A percentile compares a stretch with the other conserved stretches of the same genome.
Conservation (phyloP, 2,888 invertebrate genomes). For the Zaprionus obscuricornis region DNA sequence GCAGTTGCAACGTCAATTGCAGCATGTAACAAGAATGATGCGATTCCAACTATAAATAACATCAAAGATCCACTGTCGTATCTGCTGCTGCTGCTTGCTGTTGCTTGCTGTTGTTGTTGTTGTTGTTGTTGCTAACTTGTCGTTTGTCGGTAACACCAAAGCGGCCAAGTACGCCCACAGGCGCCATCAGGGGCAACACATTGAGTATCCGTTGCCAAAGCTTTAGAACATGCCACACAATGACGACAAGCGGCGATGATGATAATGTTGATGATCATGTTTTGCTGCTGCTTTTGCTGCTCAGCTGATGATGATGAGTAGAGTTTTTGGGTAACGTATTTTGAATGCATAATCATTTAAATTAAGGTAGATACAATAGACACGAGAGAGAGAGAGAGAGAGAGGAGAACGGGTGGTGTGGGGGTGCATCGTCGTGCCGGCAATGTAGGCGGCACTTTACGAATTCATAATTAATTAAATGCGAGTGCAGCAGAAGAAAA, state of each 20-base stretch:
- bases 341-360: conserved; percentile 60
- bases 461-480: conserved; percentile 50
- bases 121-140: conserved; percentile 32
- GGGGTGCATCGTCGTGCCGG: too few relatives aligned
- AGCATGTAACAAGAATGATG: conserved; percentile 21
- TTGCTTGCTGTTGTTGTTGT: conserved; percentile 1
- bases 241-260: conserved; percentile 24
- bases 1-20: conserved; percentile 35
- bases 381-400: background rate
- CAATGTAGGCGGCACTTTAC: conserved; percentile 28
- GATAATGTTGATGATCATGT: conserved; percentile 11
- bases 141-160: conserved; percentile 37
- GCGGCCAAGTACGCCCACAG: conserved; percentile 42
- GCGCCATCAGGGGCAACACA: conserved; percentile 16
- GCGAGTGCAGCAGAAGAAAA: conserved; percentile 39
- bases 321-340: conserved; percentile 68
- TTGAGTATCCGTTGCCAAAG: conserved; percentile 9
- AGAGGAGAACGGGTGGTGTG: conserved; percentile 8
- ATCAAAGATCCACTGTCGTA: conserved; percentile 18
- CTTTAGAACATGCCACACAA: conserved; percentile 18
- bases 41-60: conserved; percentile 35
- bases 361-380: conserved; percentile 6
- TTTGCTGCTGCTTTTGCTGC: conserved; percentile 15
- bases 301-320: conserved; percentile 32
- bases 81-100: background rate